Conservation (phyloP, 1,140 invertebrate genomes). For the Hylaeus volcanicus region DNA sequence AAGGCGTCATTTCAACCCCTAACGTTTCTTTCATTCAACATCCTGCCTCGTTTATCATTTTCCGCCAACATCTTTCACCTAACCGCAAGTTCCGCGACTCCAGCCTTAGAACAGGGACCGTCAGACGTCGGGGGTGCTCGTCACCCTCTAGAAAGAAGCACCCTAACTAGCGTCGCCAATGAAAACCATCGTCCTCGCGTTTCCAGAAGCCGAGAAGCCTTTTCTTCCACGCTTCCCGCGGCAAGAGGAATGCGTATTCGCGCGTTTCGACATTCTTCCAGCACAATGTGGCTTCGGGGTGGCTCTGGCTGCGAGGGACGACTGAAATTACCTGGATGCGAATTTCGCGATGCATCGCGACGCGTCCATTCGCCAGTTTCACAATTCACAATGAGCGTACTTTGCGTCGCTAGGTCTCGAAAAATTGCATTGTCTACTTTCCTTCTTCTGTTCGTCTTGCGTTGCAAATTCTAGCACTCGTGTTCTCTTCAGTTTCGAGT, state of each 20-base stretch:
- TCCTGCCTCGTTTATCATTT: neutral
- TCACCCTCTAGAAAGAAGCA: neutral
- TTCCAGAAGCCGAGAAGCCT: conserved; percentile 11
- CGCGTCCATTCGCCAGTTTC: neutral
- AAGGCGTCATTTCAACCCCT: too few species aligned
- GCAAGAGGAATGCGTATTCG: conserved; percentile 13
- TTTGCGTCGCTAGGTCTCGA: conserved; percentile 14
- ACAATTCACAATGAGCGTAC: conserved; percentile 20
- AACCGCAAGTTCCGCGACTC: neutral
- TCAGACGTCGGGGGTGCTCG: neutral
- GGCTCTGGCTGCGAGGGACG: neutral
- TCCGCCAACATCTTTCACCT: neutral
- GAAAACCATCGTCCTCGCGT: conserved; percentile 22
- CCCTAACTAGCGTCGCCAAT: conserved; percentile 37
- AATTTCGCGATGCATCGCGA: conserved; percentile 12
- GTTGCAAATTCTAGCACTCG: neutral
- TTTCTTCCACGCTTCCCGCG: neutral
- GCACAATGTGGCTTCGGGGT: conserved; percentile 38
- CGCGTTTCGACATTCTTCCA: conserved; percentile 36
- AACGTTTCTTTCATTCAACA: too few species aligned
- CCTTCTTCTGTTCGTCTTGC: neutral
- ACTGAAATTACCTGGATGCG: conserved; percentile 44
- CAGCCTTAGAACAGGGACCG: neutral
- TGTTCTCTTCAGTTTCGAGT: neutral
- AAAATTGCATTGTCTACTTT: conserved; percentile 43